phyloP scores from a whole-genome alignment of 2,797 vertebrate genomes.

The Tragopan temminckii region DNA sequence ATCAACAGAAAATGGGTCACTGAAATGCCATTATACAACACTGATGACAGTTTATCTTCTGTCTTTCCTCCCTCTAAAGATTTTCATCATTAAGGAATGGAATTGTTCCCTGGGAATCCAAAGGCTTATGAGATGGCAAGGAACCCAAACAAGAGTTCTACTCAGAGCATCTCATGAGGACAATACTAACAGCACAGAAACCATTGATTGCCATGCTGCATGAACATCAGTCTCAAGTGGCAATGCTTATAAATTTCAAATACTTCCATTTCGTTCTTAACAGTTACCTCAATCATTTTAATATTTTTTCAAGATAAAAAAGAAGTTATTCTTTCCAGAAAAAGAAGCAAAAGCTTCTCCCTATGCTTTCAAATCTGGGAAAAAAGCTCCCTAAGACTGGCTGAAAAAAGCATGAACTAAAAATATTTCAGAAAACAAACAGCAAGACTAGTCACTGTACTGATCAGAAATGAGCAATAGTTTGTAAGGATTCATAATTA shows the following conservation, averaged over 20 bases:
- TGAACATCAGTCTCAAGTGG: not conserved
- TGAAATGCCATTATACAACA: constrained; percentile 57
- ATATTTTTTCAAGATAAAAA: not conserved
- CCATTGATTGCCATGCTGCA: not conserved
- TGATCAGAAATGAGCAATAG: constrained; percentile 19
- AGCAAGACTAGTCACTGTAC: constrained; percentile 31
- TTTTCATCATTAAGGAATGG: constrained; percentile 13
- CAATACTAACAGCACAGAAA: constrained; percentile 30
- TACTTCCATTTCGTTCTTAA: not conserved
- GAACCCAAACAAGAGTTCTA: not conserved
- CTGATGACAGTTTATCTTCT: constrained; percentile 26
- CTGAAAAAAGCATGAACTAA: not conserved
- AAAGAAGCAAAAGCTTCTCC: not conserved
- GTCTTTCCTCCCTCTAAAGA: not conserved
- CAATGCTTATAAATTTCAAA: constrained; percentile 7
- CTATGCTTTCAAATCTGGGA: not conserved
- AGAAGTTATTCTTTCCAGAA: not conserved
- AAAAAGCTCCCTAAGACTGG: not conserved
- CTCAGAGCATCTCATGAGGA: not conserved
- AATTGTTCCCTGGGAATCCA: constrained; percentile 1
- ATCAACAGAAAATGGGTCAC: constrained; percentile 62
- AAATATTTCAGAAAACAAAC: not conserved
- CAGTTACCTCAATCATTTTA: not conserved
- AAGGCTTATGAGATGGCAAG: constrained; percentile 2
- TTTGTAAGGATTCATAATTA: constrained; percentile 29